phyloP scores from a whole-genome alignment of 2,113 vertebrate genomes.

The Tylochromis polylepis region DNA sequence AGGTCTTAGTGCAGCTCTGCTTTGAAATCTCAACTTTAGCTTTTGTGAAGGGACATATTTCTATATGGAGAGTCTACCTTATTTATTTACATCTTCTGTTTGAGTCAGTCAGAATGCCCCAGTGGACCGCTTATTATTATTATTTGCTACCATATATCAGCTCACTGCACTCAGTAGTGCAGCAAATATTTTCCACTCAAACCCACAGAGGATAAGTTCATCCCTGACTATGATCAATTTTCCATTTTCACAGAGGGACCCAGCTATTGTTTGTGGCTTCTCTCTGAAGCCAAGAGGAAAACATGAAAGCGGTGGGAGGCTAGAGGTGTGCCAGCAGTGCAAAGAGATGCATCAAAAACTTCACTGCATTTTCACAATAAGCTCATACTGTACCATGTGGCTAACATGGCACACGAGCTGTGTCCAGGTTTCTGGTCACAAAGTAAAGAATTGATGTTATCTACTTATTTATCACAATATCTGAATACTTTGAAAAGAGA shows the following conservation, averaged over 20 bases:
- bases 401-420: background rate
- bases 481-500: background rate
- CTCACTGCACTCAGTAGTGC: background rate
- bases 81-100: background rate
- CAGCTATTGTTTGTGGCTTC: constrained; percentile 4
- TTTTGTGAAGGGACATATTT: background rate
- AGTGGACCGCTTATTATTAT: background rate
- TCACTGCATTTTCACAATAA: constrained; percentile 4
- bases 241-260: constrained; percentile 6
- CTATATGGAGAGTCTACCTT: background rate
- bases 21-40: background rate
- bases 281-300: constrained; percentile 28
- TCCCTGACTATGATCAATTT: constrained; percentile 24
- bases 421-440: background rate
- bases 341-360: constrained; percentile 11
- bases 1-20: background rate
- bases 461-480: background rate
- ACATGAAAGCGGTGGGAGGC: background rate
- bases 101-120: background rate
- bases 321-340: background rate
- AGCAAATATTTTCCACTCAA: background rate
- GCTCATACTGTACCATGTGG: background rate
- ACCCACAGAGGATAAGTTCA: background rate
- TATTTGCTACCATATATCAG: background rate
- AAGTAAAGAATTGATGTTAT: background rate